Evolutionary conservation across 2,888 invertebrate genomes (phyloP).

Genomic region (Agrenia bidenticulata): DNA sequence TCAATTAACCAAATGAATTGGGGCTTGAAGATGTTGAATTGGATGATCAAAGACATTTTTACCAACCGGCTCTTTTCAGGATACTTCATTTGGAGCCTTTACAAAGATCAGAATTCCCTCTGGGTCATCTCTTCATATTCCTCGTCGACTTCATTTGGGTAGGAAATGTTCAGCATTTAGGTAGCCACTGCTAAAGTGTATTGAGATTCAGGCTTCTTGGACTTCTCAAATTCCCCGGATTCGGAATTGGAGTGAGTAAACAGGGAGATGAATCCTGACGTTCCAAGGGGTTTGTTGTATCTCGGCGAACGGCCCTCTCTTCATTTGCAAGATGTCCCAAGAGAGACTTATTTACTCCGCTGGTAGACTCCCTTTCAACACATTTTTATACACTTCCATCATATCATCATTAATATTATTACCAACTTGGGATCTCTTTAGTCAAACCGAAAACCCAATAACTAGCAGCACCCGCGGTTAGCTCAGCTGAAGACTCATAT

Average conservation of each 20-base stretch:
- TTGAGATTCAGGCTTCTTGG: not conserved
- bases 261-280: not conserved
- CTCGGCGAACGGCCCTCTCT: too few relatives aligned
- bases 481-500: not conserved
- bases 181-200: too few relatives aligned
- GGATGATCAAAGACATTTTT: slow-evolving; percentile 8
- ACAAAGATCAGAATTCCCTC: slow-evolving; percentile 2
- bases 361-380: slow-evolving; percentile 12
- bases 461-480: not conserved
- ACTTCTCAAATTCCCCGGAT: slow-evolving; percentile 2
- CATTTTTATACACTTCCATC: slow-evolving; percentile 20
- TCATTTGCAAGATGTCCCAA: slow-evolving; percentile 10
- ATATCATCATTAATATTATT: slow-evolving; percentile 21
- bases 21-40: not conserved
- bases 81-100: not conserved
- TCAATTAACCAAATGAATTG: slow-evolving; percentile 6
- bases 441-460: slow-evolving; percentile 6
- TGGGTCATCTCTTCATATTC: slow-evolving; percentile 6
- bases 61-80: not conserved
- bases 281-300: not conserved
- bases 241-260: not conserved
- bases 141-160: too few relatives aligned
- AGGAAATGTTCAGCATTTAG: too few relatives aligned
- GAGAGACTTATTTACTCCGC: slow-evolving; percentile 16
- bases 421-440: slow-evolving; percentile 22